Percentiles rank a stretch among this genome's conserved stretches.
Conservation (phyloP, 1,140 invertebrate genomes). For the Colletes gigas region DNA sequence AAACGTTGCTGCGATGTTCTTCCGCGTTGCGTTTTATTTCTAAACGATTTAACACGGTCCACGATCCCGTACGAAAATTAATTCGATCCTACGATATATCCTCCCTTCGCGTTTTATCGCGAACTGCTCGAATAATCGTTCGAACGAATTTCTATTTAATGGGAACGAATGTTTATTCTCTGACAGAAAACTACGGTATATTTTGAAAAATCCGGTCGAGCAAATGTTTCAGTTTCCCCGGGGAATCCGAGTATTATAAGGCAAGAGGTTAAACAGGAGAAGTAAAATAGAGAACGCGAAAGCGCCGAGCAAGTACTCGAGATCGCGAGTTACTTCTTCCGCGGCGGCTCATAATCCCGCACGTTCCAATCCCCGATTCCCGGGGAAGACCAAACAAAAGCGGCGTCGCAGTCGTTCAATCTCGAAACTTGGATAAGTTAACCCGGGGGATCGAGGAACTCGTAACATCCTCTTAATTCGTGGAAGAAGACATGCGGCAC, state of each 20-base stretch:
- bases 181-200: no score
- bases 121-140: not conserved
- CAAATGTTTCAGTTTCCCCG: no score
- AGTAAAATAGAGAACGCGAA: no score
- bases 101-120: not conserved
- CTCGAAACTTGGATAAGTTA: conserved; percentile 2
- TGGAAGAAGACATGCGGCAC: conserved; percentile 5
- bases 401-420: not conserved
- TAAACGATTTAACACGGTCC: conserved; percentile 52
- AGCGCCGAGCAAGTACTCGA: no score
- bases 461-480: conserved; percentile 14
- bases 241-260: no score
- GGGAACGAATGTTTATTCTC: no score
- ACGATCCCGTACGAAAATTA: conserved; percentile 39
- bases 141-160: no score
- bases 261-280: no score
- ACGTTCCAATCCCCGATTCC: no score
- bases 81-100: not conserved
- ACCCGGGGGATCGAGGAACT: not conserved
- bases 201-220: no score
- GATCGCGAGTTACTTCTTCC: no score
- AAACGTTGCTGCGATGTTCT: conserved; percentile 43
- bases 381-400: not conserved
- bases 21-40: conserved; percentile 43
- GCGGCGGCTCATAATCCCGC: not conserved